Percentiles rank a stretch among this genome's conserved stretches.
phyloP scores from a whole-genome alignment of 2,797 vertebrate species.

The Hydrolagus colliei region DNA sequence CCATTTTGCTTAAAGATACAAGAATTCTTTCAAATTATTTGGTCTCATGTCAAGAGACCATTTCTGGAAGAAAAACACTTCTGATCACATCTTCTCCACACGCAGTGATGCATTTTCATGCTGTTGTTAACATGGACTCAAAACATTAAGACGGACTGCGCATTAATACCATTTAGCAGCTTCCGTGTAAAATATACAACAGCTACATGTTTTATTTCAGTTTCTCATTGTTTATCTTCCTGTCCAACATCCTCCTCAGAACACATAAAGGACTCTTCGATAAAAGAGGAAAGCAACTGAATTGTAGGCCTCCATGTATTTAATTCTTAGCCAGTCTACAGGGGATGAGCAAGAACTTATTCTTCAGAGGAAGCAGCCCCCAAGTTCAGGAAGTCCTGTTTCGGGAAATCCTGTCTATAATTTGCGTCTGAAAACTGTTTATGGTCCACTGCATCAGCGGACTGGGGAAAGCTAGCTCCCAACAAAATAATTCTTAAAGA shows the following conservation, averaged over 20 bases:
- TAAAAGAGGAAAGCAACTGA: not conserved
- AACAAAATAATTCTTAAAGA: too few species aligned
- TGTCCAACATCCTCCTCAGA: not conserved
- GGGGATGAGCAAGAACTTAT: not conserved
- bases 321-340: not conserved
- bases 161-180: too few species aligned
- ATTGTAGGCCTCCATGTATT: not conserved
- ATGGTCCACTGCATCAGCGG: too few species aligned
- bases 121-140: not conserved
- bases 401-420: not conserved
- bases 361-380: not conserved
- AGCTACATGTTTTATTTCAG: not conserved
- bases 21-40: not conserved
- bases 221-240: not conserved
- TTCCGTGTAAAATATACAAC: not conserved
- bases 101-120: not conserved
- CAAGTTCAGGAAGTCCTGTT: not conserved
- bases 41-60: not conserved
- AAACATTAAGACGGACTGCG: not conserved
- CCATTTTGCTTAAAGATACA: not conserved
- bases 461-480: too few species aligned
- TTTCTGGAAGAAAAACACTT: constrained; percentile 2
- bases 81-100: not conserved
- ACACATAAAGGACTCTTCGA: not conserved
- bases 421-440: not conserved